phyloP scores from a whole-genome alignment of 1,140 invertebrate genomes.

The Drosophila repleta region DNA sequence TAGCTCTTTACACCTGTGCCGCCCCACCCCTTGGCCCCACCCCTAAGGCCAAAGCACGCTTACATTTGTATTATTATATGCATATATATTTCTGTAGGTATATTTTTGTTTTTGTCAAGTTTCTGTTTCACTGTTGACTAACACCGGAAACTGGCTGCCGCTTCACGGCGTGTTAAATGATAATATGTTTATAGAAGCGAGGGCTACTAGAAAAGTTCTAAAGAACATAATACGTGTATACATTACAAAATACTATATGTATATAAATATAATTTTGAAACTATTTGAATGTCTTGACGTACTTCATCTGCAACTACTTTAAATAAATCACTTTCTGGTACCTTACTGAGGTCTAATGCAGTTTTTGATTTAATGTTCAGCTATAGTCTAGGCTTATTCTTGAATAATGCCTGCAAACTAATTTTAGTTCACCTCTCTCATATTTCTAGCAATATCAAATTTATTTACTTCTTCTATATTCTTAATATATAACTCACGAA shows the following conservation, averaged over 20 bases:
- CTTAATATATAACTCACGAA: background rate
- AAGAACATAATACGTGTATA: too few species aligned
- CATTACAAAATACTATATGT: background rate
- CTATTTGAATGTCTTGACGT: too few species aligned
- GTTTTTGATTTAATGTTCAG: too few species aligned
- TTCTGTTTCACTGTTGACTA: slow-evolving; percentile 32
- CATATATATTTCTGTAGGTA: too few species aligned
- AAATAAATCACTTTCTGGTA: too few species aligned
- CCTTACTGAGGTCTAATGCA: too few species aligned
- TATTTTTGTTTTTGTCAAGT: slow-evolving; percentile 51
- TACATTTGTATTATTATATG: background rate
- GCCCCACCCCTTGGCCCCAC: slow-evolving; percentile 16
- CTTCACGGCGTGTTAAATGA: slow-evolving; percentile 46
- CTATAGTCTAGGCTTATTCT: too few species aligned
- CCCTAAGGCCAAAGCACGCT: slow-evolving; percentile 42
- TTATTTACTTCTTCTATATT: too few species aligned
- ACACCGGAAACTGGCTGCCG: slow-evolving; percentile 60
- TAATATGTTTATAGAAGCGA: slow-evolving; percentile 37
- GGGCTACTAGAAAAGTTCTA: background rate
- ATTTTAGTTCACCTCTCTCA: background rate
- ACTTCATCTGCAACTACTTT: too few species aligned
- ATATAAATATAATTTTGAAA: too few species aligned
- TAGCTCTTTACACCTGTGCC: slow-evolving; percentile 25
- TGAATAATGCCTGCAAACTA: too few species aligned
- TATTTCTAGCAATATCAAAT: background rate